A percentile compares a stretch with the other conserved stretches of the same genome.
These are phyloP conservation scores for Mesoclemmys tuberculata DNA, from an alignment of 2,113 vertebrate genomes.

Conservation along the genomic window DNA sequence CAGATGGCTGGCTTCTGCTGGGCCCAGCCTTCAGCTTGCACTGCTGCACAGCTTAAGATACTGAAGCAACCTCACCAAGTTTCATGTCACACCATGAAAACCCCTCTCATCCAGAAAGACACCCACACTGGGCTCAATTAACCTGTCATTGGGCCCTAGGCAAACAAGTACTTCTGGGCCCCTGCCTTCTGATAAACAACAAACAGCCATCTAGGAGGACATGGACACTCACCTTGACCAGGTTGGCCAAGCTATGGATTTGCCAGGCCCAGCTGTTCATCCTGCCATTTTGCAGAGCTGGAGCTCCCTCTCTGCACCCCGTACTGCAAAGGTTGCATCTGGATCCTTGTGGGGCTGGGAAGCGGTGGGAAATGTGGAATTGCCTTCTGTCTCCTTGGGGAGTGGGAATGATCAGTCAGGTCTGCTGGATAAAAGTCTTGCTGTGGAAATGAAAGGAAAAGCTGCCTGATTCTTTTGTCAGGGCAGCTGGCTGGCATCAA, in stretches of 20 bases:
- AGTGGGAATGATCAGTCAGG: background rate
- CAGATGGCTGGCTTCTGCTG: background rate
- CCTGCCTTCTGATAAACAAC: background rate
- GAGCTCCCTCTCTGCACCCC: background rate
- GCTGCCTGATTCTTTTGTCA: background rate
- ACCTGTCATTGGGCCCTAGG: background rate
- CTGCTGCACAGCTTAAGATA: background rate
- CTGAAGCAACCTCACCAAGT: background rate
- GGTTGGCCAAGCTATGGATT: background rate
- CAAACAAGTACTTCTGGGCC: background rate
- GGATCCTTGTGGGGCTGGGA: background rate
- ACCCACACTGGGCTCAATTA: background rate
- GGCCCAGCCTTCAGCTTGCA: background rate
- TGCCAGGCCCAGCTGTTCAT: too few species aligned
- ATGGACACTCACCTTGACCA: background rate
- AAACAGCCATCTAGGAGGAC: background rate
- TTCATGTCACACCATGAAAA: background rate
- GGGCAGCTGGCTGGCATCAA: background rate
- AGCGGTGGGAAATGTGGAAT: background rate
- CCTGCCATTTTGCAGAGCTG: background rate
- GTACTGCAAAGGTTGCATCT: background rate
- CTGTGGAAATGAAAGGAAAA: background rate
- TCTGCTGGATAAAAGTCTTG: background rate
- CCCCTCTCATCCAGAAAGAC: background rate
- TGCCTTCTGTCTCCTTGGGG: background rate